Conservation (phyloP, 2,888 invertebrate genomes). For the Drosophila pegasa region DNA sequence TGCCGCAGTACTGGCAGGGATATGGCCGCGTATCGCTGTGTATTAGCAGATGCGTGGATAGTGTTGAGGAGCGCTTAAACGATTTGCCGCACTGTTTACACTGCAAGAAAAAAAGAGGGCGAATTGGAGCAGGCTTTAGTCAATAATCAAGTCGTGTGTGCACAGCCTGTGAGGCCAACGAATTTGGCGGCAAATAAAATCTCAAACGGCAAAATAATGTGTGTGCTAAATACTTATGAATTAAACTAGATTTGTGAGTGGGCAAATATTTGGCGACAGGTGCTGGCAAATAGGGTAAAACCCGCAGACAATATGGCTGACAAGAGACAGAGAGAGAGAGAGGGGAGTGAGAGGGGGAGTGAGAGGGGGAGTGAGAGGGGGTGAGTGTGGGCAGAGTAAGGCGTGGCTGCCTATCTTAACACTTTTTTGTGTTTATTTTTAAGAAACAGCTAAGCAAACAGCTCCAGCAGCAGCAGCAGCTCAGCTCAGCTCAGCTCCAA, state of each 20-base stretch:
- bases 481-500: conserved; percentile 24
- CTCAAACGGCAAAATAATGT: conserved; percentile 55
- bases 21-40: conserved; percentile 99
- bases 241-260: conserved; percentile 78
- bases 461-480: not conserved
- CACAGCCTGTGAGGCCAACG: conserved; percentile 52
- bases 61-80: conserved; percentile 97
- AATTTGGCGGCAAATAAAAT: conserved; percentile 60
- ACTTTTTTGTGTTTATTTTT: conserved; percentile 42
- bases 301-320: conserved; percentile 35
- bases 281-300: conserved; percentile 56
- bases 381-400: not conserved
- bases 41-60: conserved; percentile 98
- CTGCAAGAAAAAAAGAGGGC: conserved; percentile 67
- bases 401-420: conserved; percentile 3
- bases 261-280: conserved; percentile 68
- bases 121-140: conserved; percentile 46
- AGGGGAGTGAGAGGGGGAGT: not conserved
- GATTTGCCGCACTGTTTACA: conserved; percentile 99
- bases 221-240: conserved; percentile 72
- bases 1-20: conserved; percentile 97
- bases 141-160: conserved; percentile 43
- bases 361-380: not conserved
- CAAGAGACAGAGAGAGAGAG: not conserved
- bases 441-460: conserved; percentile 71